Base-by-base conservation (phyloP, 2,888 invertebrate genomes). In the Phorcus lineatus region DNA sequence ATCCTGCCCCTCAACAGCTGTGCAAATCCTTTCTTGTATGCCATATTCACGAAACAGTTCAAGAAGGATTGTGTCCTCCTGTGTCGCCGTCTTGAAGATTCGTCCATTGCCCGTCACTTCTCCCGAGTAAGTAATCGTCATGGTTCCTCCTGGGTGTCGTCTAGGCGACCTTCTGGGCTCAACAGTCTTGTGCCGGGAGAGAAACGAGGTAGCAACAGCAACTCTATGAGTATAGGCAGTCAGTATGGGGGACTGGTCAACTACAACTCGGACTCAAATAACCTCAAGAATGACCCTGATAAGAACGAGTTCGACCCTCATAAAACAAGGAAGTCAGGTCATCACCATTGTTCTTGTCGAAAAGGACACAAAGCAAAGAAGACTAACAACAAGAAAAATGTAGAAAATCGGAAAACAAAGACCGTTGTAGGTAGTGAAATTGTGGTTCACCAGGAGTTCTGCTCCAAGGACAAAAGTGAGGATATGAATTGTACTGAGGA, bases 21-120 rank as follows among this genome's bases (percentile, higher is more conserved):
- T 93, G 98, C 98, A 94, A 99, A 99, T 94, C 99, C 99, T 0
- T 99, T 99, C 93, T 95, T 99, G 40, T 99, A 99, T 93, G 99
- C 99, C 77, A 98, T 99, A 88, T 95, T 99, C 90, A 99, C 99
- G 9, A 98, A 99, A 92, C 98, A 98, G 93, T 98, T 98, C 93
- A 98, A 98, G 94, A 97, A 98, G 94, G 98, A 99, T 94, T 98
- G 98, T 94, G 97, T 98, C 2, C 95, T 97, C 92, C 96, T 98
- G 81, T 98, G 98, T 94, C 98, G 98, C 93, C 97, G 98, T 24
- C 97, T 99, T 88, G 98, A 99, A 93, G 98, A 92, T 79, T 89
- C 90, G 4, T 88, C 90, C n/a, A 87, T 90, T 55, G 88, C 89
- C 17, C 82, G 90, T 7, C 89, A 89, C 80, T 88, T 91, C 66